phyloP scores from a whole-genome alignment of 2,113 vertebrate species.

The Megaptera novaeangliae region DNA sequence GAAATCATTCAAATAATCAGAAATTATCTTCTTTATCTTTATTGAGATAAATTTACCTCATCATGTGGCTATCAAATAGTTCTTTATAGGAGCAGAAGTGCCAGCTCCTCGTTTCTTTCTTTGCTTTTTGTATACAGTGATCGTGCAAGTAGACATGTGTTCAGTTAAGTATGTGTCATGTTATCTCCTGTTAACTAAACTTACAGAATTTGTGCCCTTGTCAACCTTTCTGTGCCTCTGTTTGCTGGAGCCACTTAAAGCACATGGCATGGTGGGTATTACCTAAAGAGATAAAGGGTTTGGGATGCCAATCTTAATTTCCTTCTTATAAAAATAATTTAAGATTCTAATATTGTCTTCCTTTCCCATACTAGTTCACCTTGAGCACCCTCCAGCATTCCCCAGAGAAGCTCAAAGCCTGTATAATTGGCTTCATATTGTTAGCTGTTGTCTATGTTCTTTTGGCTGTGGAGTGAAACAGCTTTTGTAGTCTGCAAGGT shows the following conservation, averaged over 20 bases:
- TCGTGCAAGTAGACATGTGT: not conserved
- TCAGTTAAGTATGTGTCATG: not conserved
- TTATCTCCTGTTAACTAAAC: not conserved
- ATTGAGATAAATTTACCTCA: not conserved
- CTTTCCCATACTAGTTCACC: not conserved
- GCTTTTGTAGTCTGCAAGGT: not conserved
- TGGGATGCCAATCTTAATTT: not conserved
- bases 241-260: not conserved
- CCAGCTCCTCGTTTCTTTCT: not conserved
- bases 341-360: not conserved
- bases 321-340: not conserved
- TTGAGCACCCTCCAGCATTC: not conserved
- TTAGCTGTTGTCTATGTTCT: not conserved
- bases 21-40: not conserved
- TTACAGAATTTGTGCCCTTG: not conserved
- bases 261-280: too few relatives aligned
- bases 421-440: not conserved
- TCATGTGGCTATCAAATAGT: not conserved
- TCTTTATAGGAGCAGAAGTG: not conserved
- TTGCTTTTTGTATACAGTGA: not conserved
- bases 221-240: not conserved
- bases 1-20: too few relatives aligned
- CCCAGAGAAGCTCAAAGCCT: not conserved
- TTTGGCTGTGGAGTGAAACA: not conserved
- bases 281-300: not conserved